These are phyloP conservation scores for Phaethon lepturus DNA, from an alignment of 2,113 vertebrate species.

Conservation along the genomic window DNA sequence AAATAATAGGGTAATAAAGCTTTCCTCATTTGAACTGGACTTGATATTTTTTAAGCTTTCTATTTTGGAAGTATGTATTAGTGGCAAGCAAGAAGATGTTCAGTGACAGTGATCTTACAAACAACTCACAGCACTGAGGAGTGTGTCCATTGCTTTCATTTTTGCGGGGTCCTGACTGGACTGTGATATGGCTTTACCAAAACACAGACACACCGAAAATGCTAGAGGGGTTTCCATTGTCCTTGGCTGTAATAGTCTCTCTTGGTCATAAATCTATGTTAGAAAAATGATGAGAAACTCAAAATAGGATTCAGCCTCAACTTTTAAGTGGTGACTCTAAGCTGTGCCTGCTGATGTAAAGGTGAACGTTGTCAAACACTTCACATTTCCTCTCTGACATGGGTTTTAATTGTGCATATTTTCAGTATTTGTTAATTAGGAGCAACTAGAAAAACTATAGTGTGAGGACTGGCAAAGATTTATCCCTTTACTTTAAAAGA, in stretches of 20 bases:
- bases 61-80: background rate
- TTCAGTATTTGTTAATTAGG: background rate
- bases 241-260: background rate
- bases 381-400: background rate
- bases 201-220: rapidly evolving
- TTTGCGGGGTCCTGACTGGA: background rate
- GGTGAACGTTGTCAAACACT: background rate
- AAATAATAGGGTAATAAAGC: background rate
- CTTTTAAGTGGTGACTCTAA: background rate
- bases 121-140: background rate
- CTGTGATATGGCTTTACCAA: background rate
- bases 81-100: background rate
- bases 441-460: background rate
- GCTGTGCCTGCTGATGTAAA: background rate
- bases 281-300: background rate
- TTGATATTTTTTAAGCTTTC: background rate
- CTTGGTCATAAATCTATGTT: background rate
- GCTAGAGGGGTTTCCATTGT: background rate
- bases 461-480: background rate
- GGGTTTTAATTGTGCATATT: background rate
- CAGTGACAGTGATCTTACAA: background rate
- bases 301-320: background rate
- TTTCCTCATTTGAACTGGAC: background rate
- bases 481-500: background rate
- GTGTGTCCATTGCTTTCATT: background rate